These are phyloP conservation scores for Otocyon megalotis DNA, from an alignment of 2,113 vertebrate species.

Conservation along the genomic window DNA sequence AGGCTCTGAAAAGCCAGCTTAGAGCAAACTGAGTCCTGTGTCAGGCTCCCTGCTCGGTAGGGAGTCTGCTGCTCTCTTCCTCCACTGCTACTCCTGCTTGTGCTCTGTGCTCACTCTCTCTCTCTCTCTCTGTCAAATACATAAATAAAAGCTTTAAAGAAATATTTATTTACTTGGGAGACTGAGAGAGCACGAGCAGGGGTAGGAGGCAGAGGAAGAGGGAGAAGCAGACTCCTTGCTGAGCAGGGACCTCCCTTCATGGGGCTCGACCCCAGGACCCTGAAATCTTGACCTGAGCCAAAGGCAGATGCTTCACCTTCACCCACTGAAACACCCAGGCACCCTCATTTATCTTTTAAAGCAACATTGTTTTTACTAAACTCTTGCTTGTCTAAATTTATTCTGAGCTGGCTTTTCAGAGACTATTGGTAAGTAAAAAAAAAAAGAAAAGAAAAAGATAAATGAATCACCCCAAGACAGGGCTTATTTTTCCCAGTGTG, in stretches of 20 bases:
- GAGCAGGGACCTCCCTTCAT: too few species aligned
- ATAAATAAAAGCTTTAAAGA: not conserved
- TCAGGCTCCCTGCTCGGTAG: not conserved
- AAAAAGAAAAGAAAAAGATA: not conserved
- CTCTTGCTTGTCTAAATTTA: not conserved
- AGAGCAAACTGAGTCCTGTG: rapidly evolving
- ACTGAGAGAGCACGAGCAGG: too few species aligned
- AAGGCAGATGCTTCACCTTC: not conserved
- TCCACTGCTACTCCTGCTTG: too few species aligned
- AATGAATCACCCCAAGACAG: not conserved
- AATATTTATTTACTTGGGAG: too few species aligned
- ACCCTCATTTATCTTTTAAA: not conserved
- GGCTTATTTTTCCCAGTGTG: not conserved
- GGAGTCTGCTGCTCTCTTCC: not conserved
- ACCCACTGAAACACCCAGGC: not conserved
- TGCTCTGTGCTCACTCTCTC: too few species aligned
- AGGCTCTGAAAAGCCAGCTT: not conserved
- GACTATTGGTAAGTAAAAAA: too few species aligned
- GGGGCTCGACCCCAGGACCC: not conserved
- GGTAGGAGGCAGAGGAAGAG: too few species aligned
- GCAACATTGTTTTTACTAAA: not conserved
- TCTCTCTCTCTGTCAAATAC: not conserved
- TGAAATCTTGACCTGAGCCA: not conserved
- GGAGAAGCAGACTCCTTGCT: too few species aligned
- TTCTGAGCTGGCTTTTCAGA: too few species aligned